A percentile compares a stretch with the other conserved stretches of the same genome.
Conservation (phyloP, 2,888 invertebrate genomes). For the Pycnomerus fuliginosus region DNA sequence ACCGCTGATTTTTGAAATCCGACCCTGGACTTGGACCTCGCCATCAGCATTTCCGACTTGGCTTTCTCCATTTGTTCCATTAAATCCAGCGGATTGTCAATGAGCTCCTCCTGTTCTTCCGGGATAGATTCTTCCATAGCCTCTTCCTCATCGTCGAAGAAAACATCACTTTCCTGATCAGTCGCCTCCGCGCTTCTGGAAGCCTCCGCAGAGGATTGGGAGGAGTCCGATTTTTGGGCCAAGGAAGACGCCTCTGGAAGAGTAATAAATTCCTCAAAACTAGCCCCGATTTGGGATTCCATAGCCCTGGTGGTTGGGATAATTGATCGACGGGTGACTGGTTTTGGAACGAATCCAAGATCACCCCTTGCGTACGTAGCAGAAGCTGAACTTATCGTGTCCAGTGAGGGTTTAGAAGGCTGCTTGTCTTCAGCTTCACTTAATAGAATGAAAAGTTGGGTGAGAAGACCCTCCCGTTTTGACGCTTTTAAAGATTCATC, state of each 20-base stretch:
- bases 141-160: conserved; percentile 36
- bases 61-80: neutral
- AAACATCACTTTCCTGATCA: conserved; percentile 25
- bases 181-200: neutral
- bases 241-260: conserved; percentile 2
- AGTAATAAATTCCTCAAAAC: conserved; percentile 34
- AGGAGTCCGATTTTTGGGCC: neutral
- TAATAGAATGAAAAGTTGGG: conserved; percentile 43
- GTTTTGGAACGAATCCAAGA: conserved; percentile 66
- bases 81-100: too few relatives aligned
- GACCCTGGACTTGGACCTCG: too few relatives aligned
- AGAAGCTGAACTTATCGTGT: conserved; percentile 41
- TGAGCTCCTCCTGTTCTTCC: conserved; percentile 8
- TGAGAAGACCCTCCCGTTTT: conserved; percentile 59
- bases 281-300: conserved; percentile 33
- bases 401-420: conserved; percentile 53
- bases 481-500: conserved; percentile 55
- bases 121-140: conserved; percentile 26
- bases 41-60: neutral
- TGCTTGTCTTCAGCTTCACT: conserved; percentile 47
- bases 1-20: too few relatives aligned
- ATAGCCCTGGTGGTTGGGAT: conserved; percentile 40
- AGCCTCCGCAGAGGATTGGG: too few relatives aligned
- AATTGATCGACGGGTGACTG: conserved; percentile 38
- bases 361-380: conserved; percentile 63